Evolutionary conservation across 2,888 invertebrate genomes (phyloP), one percentile per base, ranked within the genome.

Genomic region (Pristionchus fissidentatus): DNA sequence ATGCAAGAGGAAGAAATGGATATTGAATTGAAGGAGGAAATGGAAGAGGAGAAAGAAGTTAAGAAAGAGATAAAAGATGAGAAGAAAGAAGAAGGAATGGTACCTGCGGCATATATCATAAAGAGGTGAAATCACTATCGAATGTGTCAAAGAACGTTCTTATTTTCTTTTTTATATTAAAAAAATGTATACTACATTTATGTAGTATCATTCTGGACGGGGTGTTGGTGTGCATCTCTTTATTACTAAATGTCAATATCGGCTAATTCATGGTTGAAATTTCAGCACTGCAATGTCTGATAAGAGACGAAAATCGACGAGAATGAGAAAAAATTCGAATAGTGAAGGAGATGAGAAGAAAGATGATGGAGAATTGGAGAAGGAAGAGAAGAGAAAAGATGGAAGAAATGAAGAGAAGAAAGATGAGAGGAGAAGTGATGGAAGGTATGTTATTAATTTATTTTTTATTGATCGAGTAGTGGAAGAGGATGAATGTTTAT

Each of bases 1-100:
- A 43, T 41, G 70, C 41, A 75, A 46, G 75, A 75, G 75, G 75
- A 75, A 46, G 75, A 75, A 29, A 22, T 46, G 75, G 10, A n/a
- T n/a, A n/a, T n/a, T n/a, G n/a, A n/a, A n/a, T n/a, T 75, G 41
- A 75, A 46, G 29, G 13, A 75, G 26, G 49, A 46, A 13, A 35
- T 26, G 10, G 38, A 29, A 32, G 75, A 32, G 29, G 49, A 75
- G 1, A 19, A 75, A n/a, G 70, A 75, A 43, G 19, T 15, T 29
- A 29, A 49, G 49, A 49, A 43, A n/a, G 19, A 10, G 43, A 22
- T 29, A 46, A 49, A 49, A 22, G 29, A 43, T 13, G 70, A 38
- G 32, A 19, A 38, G 0, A 73, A 26, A 13, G 70, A 73, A n/a
- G 70, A 73, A 73, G 75, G 75, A 75, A 46, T 43, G 26, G 46